Evolutionary conservation across 2,888 invertebrate species (phyloP), one percentile per base, ranked within the genome.

Genomic region (Drosophila sordidula): DNA sequence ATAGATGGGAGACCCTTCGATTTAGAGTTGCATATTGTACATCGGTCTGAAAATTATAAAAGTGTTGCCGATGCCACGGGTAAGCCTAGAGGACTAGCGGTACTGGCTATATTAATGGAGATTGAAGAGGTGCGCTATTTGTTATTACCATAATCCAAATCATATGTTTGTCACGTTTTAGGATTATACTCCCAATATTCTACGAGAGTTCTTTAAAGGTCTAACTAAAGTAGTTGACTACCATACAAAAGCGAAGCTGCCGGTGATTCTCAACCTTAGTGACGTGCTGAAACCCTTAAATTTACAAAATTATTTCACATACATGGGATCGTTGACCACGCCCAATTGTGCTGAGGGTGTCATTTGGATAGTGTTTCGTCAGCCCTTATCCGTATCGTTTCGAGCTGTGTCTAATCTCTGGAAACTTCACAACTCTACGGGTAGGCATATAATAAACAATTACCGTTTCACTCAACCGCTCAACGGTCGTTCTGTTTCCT

Each of bases 1-100:
- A n/a, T n/a, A n/a, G n/a, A 59, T 29, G 26, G n/a, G 0, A 3
- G 11, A 16, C 26, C 26, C 0, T 38, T 8, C 4, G 36, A 36
- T 26, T 6, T 45, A 1, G 59, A 59, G 18, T n/a, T 59, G 38
- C 59, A 59, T 14, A 59, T 51, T 22, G 44, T 59, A 1, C 51
- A 59, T 55, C 34, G 45, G 11, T 25, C 16, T 26, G 5, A 3
- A 1, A 5, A 12, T 1, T 45, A 26, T 9, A 0, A 11, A 3
- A 38, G 6, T 6, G 8, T 36, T 8, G 26, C 16, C 6, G 16
- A 3, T 5, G 55, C 45, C 12, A 8, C 0, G 1, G 9, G 4
- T 1, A 1, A 52, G 1, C 1, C 0, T 6, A 11, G n/a, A 16
- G 50, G 26, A 1, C 5, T 29, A 8, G 41, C 47, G n/a, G 41